These are phyloP conservation scores for Cydia splendana DNA, from an alignment of 1,140 invertebrate species.

Conservation along the genomic window DNA sequence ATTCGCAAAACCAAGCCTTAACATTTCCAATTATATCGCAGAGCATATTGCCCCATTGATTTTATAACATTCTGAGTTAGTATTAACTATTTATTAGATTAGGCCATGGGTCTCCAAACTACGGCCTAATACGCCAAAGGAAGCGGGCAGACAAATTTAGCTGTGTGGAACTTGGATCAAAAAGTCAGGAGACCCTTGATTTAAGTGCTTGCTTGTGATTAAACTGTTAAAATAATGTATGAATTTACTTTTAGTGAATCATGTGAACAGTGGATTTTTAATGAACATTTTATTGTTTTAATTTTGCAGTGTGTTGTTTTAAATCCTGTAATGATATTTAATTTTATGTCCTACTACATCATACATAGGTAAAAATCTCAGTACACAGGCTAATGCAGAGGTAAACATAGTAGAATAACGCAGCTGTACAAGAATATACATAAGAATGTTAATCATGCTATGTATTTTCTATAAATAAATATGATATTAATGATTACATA, in stretches of 20 bases:
- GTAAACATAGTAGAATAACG: neutral
- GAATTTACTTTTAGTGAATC: too few relatives aligned
- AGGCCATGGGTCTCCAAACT: neutral
- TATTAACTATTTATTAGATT: neutral
- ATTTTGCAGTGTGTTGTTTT: neutral
- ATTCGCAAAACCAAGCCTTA: conserved; percentile 70
- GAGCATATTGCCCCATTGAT: conserved; percentile 71
- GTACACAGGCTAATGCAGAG: too few relatives aligned
- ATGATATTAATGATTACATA: neutral
- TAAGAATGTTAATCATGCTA: neutral
- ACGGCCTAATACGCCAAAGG: neutral
- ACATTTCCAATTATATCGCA: conserved; percentile 77
- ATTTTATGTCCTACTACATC: too few relatives aligned
- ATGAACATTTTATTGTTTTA: too few relatives aligned
- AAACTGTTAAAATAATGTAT: too few relatives aligned
- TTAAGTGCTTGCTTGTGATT: neutral
- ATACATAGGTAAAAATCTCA: too few relatives aligned
- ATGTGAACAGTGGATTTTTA: neutral
- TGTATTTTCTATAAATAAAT: neutral
- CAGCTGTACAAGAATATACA: neutral
- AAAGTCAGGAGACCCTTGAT: too few relatives aligned
- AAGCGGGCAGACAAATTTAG: too few relatives aligned
- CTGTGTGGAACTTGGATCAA: too few relatives aligned
- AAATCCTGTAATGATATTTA: neutral
- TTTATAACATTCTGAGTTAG: neutral